Evolutionary conservation across 2,797 vertebrate genomes (phyloP), one percentile per base, ranked within the genome.

Genomic region (Hapalemur alaotrensis): DNA sequence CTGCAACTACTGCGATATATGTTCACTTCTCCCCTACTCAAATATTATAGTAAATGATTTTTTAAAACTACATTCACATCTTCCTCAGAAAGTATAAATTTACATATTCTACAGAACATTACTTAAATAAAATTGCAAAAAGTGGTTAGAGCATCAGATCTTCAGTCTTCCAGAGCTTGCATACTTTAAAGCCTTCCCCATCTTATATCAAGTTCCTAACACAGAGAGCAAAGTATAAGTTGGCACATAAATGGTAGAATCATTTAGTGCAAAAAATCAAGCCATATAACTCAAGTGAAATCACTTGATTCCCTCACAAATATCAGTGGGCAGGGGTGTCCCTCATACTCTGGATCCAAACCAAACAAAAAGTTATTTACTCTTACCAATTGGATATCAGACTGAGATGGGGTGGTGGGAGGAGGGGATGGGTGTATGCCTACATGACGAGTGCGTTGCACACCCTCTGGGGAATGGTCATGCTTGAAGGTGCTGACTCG

Each of bases 51-150:
- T 70, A 79, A 96, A 11, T 59, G 41, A 93, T 57, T 54, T 17
- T 57, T 50, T 9, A 52, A 88, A 89, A 80, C 81, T 46, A 96
- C 57, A 59, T 73, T 88, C 82, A 93, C 11, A 50, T 72, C 81
- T 96, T 76, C 69, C 35, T 13, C 0, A 32, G 79, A 87, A 95
- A 97, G 86, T 76, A n/a, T 78, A 96, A 97, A 97, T 79, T 80
- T 97, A 30, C 41, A 76, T 46, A 97, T 81, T 88, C 43, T 93
- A 82, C 20, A 93, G 73, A 97, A 97, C 65, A 80, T 6, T 96
- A 94, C 93, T 94, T 92, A 97, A 96, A 96, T 95, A 82, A 91
- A 97, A 98, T 93, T 92, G 76, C 11, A 91, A 93, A 15, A 89
- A 57, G 59, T 61, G n/a, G 63, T 78, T 59, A 95, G 30, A 88